Evolutionary conservation across 1,140 invertebrate species (phyloP).

Genomic region (Drosophila equinoxialis): DNA sequence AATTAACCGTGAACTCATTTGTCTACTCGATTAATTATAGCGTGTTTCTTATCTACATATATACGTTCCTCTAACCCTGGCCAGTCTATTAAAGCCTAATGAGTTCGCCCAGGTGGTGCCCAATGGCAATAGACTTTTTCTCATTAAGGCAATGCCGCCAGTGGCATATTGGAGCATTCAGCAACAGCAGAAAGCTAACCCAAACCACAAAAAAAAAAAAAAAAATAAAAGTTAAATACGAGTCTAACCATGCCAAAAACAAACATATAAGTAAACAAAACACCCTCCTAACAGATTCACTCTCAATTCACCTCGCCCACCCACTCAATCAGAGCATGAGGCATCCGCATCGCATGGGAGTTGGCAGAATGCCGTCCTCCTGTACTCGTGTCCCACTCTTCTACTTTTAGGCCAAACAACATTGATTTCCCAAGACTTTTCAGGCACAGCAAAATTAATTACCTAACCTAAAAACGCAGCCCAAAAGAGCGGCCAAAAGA

Average conservation of each 20-base stretch:
- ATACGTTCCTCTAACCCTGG: constrained; percentile 15
- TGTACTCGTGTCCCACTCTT: constrained; percentile 8
- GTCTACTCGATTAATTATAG: constrained; percentile 29
- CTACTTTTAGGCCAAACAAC: constrained; percentile 37
- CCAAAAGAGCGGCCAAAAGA: constrained; percentile 37
- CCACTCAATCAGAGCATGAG: constrained; percentile 55
- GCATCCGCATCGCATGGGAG: constrained; percentile 50
- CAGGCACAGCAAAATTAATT: constrained; percentile 74
- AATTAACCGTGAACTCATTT: constrained; percentile 23
- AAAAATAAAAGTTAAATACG: constrained; percentile 68
- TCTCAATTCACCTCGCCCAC: constrained; percentile 26
- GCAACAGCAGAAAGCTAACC: not conserved
- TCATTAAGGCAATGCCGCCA: constrained; percentile 55
- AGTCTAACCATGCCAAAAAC: constrained; percentile 27
- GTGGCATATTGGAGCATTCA: not conserved
- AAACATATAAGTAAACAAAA: constrained; percentile 9
- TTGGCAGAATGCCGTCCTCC: constrained; percentile 27
- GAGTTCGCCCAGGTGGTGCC: constrained; percentile 47
- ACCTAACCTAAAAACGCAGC: constrained; percentile 74
- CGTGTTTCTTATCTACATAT: constrained; percentile 36
- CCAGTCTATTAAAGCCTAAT: constrained; percentile 66
- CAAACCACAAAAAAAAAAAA: constrained; percentile 47
- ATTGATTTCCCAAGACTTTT: constrained; percentile 80
- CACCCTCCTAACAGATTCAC: constrained; percentile 7
- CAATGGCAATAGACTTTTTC: constrained; percentile 44